Evolutionary conservation across 2,888 invertebrate genomes (phyloP), one percentile per base, ranked within the genome.

Genomic region (Aleiodes leptofemur): DNA sequence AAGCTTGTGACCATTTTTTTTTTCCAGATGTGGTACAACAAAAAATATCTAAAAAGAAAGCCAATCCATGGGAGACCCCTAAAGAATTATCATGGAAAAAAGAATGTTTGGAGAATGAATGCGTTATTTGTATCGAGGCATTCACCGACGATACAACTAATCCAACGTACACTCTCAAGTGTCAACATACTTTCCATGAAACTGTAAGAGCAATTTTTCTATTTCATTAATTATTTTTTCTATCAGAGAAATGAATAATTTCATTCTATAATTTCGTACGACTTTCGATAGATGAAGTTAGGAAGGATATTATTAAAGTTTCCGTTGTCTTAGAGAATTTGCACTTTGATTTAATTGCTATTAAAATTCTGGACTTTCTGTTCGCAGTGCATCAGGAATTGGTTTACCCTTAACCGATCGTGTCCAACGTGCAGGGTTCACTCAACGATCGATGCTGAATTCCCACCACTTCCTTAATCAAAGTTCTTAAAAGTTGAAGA

Each of bases 121-220:
- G 86, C 72, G 74, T 64, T 4, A 85, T 86, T 61, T 86, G 85
- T 56, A 77, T 80, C 9, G 80, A 78, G 3, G 16, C 57, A 0
- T 64, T 82, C 66, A 43, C 72, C 8, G 38, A 64, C 13, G 4
- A 29, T 16, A 69, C 70, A 7, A 76, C 11, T 3, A 55, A 74
- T 6, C 29, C 64, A 14, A 64, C 75, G 56, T 82, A 81, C 7
- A 80, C 79, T 7, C 77, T 85, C 13, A 69, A 72, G 23, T 85
- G 86, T 66, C 78, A 81, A 69, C 86, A 86, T 69, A 76, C 81
- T 4, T 86, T 85, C 34, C 85, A 86, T 69, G 81, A 75, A 5
- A 34, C 76, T 80, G 85, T 85, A 71, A 23, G 23, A 23, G 23
- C 23, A 23, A 23, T 23, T 23, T 2, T 8, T 8, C 3, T 23